These are phyloP conservation scores for Coccyzus lansbergi DNA, from an alignment of 2,797 vertebrate genomes.

Conservation along the genomic window DNA sequence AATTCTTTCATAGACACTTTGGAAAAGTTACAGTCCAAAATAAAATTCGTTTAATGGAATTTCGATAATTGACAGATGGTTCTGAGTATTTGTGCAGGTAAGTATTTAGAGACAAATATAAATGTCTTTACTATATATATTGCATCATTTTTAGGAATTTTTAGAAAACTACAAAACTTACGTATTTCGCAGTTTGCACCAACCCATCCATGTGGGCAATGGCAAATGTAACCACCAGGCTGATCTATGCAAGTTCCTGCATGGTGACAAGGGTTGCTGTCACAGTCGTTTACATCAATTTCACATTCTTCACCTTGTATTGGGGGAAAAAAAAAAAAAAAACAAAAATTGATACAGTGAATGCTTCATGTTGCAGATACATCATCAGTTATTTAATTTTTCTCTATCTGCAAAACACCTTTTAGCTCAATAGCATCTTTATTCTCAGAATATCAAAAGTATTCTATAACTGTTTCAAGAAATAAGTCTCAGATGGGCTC, in stretches of 20 bases:
- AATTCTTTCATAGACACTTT: not conserved
- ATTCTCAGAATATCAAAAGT: not conserved
- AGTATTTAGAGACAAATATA: not conserved
- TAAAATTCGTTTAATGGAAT: not conserved
- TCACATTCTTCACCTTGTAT: slow-evolving; percentile 89
- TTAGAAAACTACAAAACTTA: slow-evolving; percentile 80
- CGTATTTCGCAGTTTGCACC: slow-evolving; percentile 96
- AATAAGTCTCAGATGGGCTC: not conserved
- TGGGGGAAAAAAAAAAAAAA: not conserved
- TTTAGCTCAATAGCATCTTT: not conserved
- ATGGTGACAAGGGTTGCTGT: slow-evolving; percentile 94
- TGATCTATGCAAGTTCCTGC: slow-evolving; percentile 94
- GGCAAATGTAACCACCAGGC: slow-evolving; percentile 91
- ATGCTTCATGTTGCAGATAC: not conserved
- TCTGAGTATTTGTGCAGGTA: not conserved
- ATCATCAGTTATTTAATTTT: not conserved
- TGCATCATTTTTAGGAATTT: not conserved
- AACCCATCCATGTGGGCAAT: slow-evolving; percentile 94
- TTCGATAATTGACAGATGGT: not conserved
- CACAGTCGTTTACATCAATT: slow-evolving; percentile 91
- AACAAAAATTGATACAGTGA: not conserved
- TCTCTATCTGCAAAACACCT: not conserved
- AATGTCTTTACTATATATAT: not conserved
- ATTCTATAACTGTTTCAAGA: not conserved
- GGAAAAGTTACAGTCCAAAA: not conserved